phyloP scores from a whole-genome alignment of 2,113 vertebrate species.

The Psophia crepitans region DNA sequence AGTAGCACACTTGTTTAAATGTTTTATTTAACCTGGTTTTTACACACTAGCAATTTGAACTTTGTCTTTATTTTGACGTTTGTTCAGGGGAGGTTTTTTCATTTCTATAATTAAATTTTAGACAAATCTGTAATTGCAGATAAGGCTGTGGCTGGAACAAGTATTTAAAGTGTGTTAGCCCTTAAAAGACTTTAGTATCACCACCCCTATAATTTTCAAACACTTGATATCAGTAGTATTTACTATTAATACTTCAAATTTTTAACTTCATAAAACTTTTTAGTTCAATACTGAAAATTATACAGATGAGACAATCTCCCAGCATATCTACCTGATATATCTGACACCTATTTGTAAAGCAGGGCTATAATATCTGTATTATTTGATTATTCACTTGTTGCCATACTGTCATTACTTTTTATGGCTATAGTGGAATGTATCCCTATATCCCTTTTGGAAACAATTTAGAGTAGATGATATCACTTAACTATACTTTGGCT shows the following conservation, averaged over 20 bases:
- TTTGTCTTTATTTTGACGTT: not conserved
- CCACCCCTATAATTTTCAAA: not conserved
- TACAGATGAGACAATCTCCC: not conserved
- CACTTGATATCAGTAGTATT: not conserved
- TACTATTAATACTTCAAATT: not conserved
- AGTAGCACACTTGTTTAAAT: not conserved
- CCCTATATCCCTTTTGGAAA: not conserved
- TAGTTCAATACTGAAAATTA: not conserved
- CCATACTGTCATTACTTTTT: not conserved
- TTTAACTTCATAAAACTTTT: not conserved
- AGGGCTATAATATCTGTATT: not conserved
- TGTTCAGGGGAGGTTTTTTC: fast-evolving
- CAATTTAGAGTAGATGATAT: not conserved
- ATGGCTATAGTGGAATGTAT: not conserved
- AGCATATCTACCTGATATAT: not conserved
- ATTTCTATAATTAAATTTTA: not conserved
- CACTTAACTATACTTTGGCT: not conserved
- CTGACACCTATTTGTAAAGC: not conserved
- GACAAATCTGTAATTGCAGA: not conserved
- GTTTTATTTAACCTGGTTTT: not conserved
- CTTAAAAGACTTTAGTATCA: not conserved
- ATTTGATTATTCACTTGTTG: not conserved
- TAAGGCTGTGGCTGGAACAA: not conserved
- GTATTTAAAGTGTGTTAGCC: not conserved
- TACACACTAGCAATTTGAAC: not conserved